Evolutionary conservation across 2,797 vertebrate genomes (phyloP), one percentile per base, ranked within the genome.

Genomic region (Ciconia nigra): DNA sequence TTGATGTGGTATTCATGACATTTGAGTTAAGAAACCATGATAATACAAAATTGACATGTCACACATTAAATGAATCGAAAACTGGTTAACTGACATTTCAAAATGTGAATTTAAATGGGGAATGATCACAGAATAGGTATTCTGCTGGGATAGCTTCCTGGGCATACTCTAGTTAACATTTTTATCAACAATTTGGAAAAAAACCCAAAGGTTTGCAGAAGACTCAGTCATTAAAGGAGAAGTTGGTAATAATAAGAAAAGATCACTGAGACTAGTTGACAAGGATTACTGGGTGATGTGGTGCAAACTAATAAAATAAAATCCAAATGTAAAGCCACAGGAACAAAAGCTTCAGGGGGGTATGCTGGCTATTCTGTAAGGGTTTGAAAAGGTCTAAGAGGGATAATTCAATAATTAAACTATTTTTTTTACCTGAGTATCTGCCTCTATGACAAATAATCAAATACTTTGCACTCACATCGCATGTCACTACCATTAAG

Each of bases 71-170:
- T 80, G 55, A 96, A 77, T 49, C 2, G 11, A 92, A 90, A 96
- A 82, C 67, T 73, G 62, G 66, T 87, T 95, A 96, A 93, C 37
- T 95, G 96, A 93, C 89, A 96, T 93, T 95, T 96, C 41, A 57
- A 90, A 94, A 95, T 70, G n/a, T 54, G 79, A 89, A 71, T 95
- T 90, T 91, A 90, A 84, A 79, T 73, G 55, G 57, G 19, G 58
- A 84, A 76, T 73, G 59, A 94, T 89, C 94, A 87, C n/a, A 76
- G 80, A 91, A 46, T 3, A 79, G 42, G 25, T 89, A 46, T 72
- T 86, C 77, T 91, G 42, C 63, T 72, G 70, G 74, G 59, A 82
- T 19, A 70, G 41, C 51, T 94, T 76, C 65, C 55, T 84, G 66
- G 62, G 51, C 31, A 47, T 79, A 76, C 28, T 62, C 33, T 66